These are phyloP conservation scores for Ctenopoma kingsleyae DNA, from an alignment of 2,797 vertebrate genomes.

Conservation along the genomic window DNA sequence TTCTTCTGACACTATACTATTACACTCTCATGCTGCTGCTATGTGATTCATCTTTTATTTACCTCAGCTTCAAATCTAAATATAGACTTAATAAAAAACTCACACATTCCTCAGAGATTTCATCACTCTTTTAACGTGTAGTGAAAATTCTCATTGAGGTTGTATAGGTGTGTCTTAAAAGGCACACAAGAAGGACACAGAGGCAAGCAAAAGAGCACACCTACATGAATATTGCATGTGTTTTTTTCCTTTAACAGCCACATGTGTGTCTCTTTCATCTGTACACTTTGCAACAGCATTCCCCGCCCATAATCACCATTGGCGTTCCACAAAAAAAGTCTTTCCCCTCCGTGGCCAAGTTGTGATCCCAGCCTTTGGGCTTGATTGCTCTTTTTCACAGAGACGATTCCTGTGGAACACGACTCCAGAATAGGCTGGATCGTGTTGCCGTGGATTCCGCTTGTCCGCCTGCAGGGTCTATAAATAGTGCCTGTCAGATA, in stretches of 20 bases:
- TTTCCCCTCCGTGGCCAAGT: constrained; percentile 44
- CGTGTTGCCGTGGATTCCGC: constrained; percentile 80
- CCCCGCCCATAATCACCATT: constrained; percentile 49
- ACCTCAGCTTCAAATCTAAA: constrained; percentile 51
- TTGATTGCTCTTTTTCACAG: constrained; percentile 45
- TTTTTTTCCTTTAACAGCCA: constrained; percentile 49
- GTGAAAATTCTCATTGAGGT: not conserved
- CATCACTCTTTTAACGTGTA: constrained; percentile 42
- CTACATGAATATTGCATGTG: constrained; percentile 70
- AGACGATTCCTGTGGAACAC: constrained; percentile 67
- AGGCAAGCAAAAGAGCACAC: constrained; percentile 44
- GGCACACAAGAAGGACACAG: constrained; percentile 13
- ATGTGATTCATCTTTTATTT: constrained; percentile 63
- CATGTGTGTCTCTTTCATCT: constrained; percentile 60
- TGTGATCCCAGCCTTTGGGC: constrained; percentile 50
- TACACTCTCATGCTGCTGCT: constrained; percentile 25
- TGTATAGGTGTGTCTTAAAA: constrained; percentile 21
- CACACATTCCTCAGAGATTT: constrained; percentile 33
- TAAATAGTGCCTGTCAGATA: constrained; percentile 87
- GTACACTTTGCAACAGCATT: constrained; percentile 40
- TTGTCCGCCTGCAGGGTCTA: constrained; percentile 80
- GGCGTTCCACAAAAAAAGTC: constrained; percentile 40
- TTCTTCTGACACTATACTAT: constrained; percentile 29
- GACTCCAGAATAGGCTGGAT: constrained; percentile 74
- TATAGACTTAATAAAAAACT: constrained; percentile 59